Percentiles rank a stretch among this genome's conserved stretches.
phyloP scores from a whole-genome alignment of 2,113 vertebrate species.

The Crotalus helleri region DNA sequence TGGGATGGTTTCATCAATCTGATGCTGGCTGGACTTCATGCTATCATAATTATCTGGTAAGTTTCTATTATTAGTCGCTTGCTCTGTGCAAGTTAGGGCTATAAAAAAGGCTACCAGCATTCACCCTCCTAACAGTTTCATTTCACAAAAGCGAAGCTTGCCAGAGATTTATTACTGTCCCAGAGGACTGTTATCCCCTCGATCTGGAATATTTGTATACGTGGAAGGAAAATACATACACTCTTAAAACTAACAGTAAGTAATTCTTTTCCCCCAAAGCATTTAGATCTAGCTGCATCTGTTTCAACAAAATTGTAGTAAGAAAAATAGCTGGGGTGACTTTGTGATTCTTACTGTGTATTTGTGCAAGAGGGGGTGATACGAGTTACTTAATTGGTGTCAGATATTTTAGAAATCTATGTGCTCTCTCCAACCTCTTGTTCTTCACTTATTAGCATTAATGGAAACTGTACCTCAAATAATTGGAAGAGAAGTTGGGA shows the following conservation, averaged over 20 bases:
- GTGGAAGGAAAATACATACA: not conserved
- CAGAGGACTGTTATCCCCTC: not conserved
- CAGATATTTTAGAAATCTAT: not conserved
- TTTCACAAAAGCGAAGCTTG: not conserved
- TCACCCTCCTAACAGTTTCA: not conserved
- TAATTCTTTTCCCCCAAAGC: not conserved
- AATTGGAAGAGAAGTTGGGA: not conserved
- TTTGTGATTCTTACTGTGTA: not conserved
- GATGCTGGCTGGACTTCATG: slow-evolving; percentile 1
- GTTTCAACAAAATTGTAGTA: not conserved
- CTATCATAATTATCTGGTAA: slow-evolving; percentile 33
- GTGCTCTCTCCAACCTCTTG: not conserved
- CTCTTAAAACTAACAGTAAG: not conserved
- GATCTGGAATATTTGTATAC: not conserved
- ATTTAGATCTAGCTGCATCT: not conserved
- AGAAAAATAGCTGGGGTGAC: not conserved
- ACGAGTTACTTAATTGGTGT: not conserved
- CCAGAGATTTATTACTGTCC: not conserved
- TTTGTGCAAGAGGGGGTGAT: not conserved
- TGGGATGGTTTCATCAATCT: not conserved
- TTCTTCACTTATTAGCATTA: not conserved
- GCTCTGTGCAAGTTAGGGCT: slow-evolving; percentile 29
- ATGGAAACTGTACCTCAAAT: not conserved
- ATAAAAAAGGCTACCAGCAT: not conserved
- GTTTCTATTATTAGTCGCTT: slow-evolving; percentile 53